Conservation (phyloP, 2,888 invertebrate genomes). For the Amphipyra berbera region DNA sequence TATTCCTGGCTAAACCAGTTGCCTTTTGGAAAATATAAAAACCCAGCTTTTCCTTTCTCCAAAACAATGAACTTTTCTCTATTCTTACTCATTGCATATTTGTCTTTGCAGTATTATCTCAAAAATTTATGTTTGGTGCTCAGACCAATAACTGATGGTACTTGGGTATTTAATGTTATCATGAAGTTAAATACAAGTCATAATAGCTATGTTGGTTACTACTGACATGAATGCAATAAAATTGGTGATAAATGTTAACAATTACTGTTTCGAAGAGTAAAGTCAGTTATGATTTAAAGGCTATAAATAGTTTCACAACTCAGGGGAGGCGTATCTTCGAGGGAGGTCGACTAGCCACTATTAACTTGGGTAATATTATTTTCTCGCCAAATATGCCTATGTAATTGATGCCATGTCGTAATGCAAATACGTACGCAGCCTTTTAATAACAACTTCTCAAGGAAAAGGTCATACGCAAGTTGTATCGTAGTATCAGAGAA, state of each 20-base stretch:
- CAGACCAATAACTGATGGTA: neutral
- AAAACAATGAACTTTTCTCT: too few relatives aligned
- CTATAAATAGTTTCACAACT: slow-evolving; percentile 56
- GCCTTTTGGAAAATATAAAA: too few relatives aligned
- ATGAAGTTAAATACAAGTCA: neutral
- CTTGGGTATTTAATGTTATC: slow-evolving; percentile 3
- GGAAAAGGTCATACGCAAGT: slow-evolving; percentile 47
- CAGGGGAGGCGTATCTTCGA: slow-evolving; percentile 52
- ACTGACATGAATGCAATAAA: slow-evolving; percentile 8
- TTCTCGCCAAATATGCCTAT: slow-evolving; percentile 34
- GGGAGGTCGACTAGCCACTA: slow-evolving; percentile 51
- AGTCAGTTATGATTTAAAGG: slow-evolving; percentile 20
- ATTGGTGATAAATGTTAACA: slow-evolving; percentile 18
- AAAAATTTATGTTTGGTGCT: too few relatives aligned
- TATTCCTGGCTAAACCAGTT: too few relatives aligned
- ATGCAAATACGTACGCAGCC: slow-evolving; percentile 45
- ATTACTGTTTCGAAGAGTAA: slow-evolving; percentile 12
- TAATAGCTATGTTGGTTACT: neutral
- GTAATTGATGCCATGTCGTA: slow-evolving; percentile 50
- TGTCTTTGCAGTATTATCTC: too few relatives aligned
- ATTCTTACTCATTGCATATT: too few relatives aligned
- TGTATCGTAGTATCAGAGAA: slow-evolving; percentile 7
- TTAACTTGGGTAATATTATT: slow-evolving; percentile 29
- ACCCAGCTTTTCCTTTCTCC: too few relatives aligned
- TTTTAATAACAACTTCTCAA: slow-evolving; percentile 49